Evolutionary conservation across 2,888 invertebrate species (phyloP).

Genomic region (Clitarchus hookeri): DNA sequence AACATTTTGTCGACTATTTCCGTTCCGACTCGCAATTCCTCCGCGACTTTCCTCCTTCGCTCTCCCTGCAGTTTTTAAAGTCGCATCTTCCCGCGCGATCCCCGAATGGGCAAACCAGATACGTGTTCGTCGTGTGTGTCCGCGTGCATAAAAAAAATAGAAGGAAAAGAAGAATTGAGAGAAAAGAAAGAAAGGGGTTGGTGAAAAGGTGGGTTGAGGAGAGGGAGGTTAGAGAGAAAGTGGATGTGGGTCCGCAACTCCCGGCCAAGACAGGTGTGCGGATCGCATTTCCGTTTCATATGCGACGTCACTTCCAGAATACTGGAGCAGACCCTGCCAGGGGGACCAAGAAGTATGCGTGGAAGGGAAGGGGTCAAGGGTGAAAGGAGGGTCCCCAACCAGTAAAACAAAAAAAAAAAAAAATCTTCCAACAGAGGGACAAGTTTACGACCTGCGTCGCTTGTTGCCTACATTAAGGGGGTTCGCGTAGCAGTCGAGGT

Average conservation of each 20-base stretch:
- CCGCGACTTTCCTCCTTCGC: background rate
- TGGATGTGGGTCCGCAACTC: background rate
- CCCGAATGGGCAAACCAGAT: conserved; percentile 16
- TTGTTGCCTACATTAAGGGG: conserved; percentile 12
- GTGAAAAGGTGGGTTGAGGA: conserved; percentile 21
- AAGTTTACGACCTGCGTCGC: background rate
- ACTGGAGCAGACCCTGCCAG: conserved; percentile 23
- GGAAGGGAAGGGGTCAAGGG: background rate
- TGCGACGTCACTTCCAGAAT: conserved; percentile 54
- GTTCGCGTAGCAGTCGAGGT: background rate
- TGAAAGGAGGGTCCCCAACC: background rate
- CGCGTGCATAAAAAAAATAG: conserved; percentile 10
- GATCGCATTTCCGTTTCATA: conserved; percentile 52
- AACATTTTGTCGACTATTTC: too few species aligned
- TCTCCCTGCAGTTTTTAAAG: background rate
- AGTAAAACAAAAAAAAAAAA: background rate
- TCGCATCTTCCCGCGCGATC: background rate
- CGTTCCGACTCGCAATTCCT: too few species aligned
- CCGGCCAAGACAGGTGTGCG: conserved; percentile 19
- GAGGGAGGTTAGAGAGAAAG: conserved; percentile 42
- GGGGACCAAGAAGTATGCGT: background rate
- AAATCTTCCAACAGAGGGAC: background rate
- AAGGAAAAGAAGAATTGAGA: conserved; percentile 28
- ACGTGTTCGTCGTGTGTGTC: background rate
- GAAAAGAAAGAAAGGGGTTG: conserved; percentile 29